A percentile compares a stretch with the other conserved stretches of the same genome.
Evolutionary conservation across 2,113 vertebrate genomes (phyloP).

Genomic region (Neolamprologus sp.): DNA sequence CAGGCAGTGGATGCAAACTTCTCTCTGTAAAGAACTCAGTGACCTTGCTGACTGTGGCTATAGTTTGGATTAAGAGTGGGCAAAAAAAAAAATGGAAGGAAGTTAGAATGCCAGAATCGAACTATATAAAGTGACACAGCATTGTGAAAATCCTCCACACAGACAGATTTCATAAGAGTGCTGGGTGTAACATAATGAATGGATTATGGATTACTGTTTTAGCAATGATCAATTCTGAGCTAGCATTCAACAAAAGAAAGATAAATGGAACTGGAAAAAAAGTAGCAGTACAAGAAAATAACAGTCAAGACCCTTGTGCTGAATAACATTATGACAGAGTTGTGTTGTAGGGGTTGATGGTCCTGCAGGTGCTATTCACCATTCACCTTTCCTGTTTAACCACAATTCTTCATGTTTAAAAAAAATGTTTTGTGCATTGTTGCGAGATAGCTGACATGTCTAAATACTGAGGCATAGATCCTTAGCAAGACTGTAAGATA

Average conservation of each 20-base stretch:
- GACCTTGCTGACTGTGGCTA: neutral
- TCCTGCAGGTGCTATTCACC: neutral
- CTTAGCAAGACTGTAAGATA: neutral
- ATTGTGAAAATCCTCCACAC: neutral
- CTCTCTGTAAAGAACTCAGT: neutral
- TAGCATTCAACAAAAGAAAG: neutral
- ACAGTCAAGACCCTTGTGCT: neutral
- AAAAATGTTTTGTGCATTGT: neutral
- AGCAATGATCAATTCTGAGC: neutral
- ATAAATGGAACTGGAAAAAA: neutral
- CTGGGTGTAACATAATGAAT: neutral
- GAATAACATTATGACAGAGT: neutral
- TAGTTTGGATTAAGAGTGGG: neutral
- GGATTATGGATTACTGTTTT: neutral
- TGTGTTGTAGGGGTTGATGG: neutral
- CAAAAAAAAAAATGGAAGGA: neutral
- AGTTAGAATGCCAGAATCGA: neutral
- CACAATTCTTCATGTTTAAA: neutral
- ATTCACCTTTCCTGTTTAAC: neutral
- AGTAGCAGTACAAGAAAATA: neutral
- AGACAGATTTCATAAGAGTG: neutral
- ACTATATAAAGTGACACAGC: neutral
- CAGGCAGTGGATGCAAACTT: constrained; percentile 17
- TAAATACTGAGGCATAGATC: neutral
- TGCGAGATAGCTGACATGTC: neutral